Conservation (phyloP, 92 coral and sea anemone species). For the Metridium senile region DNA sequence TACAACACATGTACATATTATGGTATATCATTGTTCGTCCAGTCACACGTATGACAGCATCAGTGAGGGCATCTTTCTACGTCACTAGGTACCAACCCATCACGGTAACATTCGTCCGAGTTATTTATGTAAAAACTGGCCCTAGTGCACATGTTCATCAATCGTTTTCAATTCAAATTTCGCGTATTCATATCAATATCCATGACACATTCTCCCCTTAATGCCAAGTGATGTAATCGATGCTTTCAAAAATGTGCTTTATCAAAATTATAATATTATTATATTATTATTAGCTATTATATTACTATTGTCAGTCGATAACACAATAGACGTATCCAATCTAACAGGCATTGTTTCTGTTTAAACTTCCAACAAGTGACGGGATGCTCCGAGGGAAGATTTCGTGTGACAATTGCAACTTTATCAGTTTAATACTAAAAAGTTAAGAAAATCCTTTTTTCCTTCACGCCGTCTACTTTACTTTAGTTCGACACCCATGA, state of each 20-base stretch:
- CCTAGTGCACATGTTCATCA: background rate
- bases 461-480: too few relatives aligned
- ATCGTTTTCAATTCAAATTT: background rate
- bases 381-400: too few relatives aligned
- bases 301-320: background rate
- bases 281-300: background rate
- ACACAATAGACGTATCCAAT: background rate
- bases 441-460: too few relatives aligned
- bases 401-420: too few relatives aligned
- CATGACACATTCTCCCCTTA: background rate
- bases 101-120: slow-evolving; percentile 8
- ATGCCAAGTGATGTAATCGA: background rate
- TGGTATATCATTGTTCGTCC: slow-evolving; percentile 26
- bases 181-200: background rate
- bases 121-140: background rate
- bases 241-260: slow-evolving; percentile 21
- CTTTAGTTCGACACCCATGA: too few relatives aligned
- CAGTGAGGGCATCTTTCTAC: slow-evolving; percentile 10
- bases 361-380: too few relatives aligned
- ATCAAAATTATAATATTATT: slow-evolving; percentile 9
- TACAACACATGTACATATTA: slow-evolving; percentile 11
- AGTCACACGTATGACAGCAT: slow-evolving; percentile 21
- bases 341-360: too few relatives aligned
- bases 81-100: slow-evolving; percentile 16
- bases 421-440: too few relatives aligned